Evolutionary conservation across 2,113 vertebrate genomes (phyloP), one percentile per base, ranked within the genome.

Genomic region (Machaerirhynchus nigripectus): DNA sequence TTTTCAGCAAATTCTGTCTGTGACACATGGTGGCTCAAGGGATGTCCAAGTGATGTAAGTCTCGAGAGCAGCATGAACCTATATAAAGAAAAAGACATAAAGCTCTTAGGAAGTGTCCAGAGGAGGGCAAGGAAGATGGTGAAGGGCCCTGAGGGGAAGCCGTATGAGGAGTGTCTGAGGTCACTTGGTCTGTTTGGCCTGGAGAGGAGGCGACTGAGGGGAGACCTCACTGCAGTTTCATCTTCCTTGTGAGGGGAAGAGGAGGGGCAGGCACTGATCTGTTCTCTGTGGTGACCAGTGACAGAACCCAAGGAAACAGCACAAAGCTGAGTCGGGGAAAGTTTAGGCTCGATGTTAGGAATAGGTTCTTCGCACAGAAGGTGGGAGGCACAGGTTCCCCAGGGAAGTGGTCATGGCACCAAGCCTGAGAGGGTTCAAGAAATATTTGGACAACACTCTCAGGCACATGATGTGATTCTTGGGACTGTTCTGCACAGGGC

Each of bases 201-300:
- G 70, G 30, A 59, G n/a, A 55, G 33, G 57, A 65, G 37, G 9
- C 60, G 11, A 31, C 61, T 40, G 47, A 61, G 55, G 47, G 22
- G 17, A 47, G 24, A 47, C 4, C 7, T 30, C 46, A 22, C 0
- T n/a, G 69, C n/a, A 46, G 11, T 7, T 55, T 9, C n/a, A 75
- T 0, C 9, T 61, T 47, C n/a, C 30, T 47, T 0, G 0, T 35
- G 35, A 76, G 26, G 4, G 11, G 5, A 30, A 19, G 24, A 60
- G n/a, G 19, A 39, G 9, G 24, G 53, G 4, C 30, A 61, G 40
- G 2, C 24, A 83, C 16, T 40, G n/a, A 40, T 22, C 24, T 40
- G 23, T 80, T 7, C 28, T 30, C 16, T 31, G 5, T 40, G 30
- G 35, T 49, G 39, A n/a, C 6, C 76, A n/a, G 46, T n/a, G 53